phyloP scores from a whole-genome alignment of 2,888 invertebrate genomes.

The Cyclophora albipunctata region DNA sequence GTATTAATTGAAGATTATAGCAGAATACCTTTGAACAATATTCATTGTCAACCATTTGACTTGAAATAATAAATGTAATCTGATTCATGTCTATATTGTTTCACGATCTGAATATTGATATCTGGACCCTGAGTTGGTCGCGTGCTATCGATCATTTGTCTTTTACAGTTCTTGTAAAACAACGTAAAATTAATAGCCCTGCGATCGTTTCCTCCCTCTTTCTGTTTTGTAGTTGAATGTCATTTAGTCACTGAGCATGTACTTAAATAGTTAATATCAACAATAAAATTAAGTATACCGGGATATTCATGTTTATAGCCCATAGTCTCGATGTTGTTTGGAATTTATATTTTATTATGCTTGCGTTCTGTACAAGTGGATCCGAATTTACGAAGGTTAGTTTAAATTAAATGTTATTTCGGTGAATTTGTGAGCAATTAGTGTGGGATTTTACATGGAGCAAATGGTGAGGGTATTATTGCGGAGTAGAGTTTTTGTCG shows the following conservation, averaged over 20 bases:
- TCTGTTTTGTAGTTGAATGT: constrained; percentile 26
- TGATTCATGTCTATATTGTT: constrained; percentile 37
- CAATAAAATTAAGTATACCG: constrained; percentile 15
- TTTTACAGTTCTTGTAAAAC: constrained; percentile 48
- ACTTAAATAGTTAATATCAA: constrained; percentile 10
- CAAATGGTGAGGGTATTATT: constrained; percentile 34
- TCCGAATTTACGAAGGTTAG: too few species aligned
- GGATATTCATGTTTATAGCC: constrained; percentile 8
- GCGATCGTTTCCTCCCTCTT: constrained; percentile 29
- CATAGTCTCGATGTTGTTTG: constrained; percentile 7
- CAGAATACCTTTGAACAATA: neutral
- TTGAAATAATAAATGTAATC: constrained; percentile 30
- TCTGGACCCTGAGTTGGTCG: constrained; percentile 29
- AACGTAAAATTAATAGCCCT: constrained; percentile 48
- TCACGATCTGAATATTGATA: constrained; percentile 43
- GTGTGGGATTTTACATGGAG: constrained; percentile 34
- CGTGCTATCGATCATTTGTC: constrained; percentile 50
- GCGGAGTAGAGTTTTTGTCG: constrained; percentile 55
- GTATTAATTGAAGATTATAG: too few species aligned
- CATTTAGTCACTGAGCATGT: constrained; percentile 19
- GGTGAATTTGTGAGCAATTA: constrained; percentile 13
- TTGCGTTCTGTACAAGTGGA: neutral
- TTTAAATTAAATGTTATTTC: too few species aligned
- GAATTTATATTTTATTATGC: constrained; percentile 3
- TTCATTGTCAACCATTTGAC: constrained; percentile 2